Evolutionary conservation across 2,888 invertebrate genomes (phyloP).

Genomic region (Galeopsomyia nigrocyanea): DNA sequence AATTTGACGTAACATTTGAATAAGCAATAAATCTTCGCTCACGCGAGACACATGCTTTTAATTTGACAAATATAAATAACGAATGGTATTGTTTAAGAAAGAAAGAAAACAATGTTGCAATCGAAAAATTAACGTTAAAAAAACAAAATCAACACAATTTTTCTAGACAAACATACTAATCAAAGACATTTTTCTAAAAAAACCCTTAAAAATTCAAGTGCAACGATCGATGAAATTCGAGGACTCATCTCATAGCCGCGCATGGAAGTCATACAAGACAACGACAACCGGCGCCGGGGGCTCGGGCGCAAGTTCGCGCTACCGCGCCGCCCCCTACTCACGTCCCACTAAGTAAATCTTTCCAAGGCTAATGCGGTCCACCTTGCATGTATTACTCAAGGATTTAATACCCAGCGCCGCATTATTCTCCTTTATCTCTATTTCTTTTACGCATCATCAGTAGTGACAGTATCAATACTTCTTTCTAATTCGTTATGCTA

Average conservation of each 20-base stretch:
- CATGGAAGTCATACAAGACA: constrained; percentile 74
- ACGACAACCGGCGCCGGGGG: constrained; percentile 68
- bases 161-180: constrained; percentile 37
- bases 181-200: constrained; percentile 42
- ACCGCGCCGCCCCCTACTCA: constrained; percentile 74
- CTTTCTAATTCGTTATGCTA: neutral
- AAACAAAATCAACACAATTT: constrained; percentile 13
- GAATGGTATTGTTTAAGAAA: neutral
- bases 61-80: neutral
- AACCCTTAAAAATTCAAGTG: constrained; percentile 47
- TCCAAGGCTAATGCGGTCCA: constrained; percentile 13
- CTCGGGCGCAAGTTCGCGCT: constrained; percentile 72
- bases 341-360: constrained; percentile 71
- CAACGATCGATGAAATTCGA: constrained; percentile 69
- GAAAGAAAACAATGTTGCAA: neutral
- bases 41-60: constrained; percentile 20
- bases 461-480: no score
- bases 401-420: constrained; percentile 7
- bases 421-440: neutral
- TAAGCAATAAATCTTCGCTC: constrained; percentile 17
- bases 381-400: neutral
- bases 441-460: neutral
- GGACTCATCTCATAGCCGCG: constrained; percentile 70
- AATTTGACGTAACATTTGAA: neutral
- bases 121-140: constrained; percentile 7